Percentiles rank a stretch among this genome's conserved stretches.
Conservation (phyloP, 2,797 vertebrate species). For the Pseudomugil gertrudae region DNA sequence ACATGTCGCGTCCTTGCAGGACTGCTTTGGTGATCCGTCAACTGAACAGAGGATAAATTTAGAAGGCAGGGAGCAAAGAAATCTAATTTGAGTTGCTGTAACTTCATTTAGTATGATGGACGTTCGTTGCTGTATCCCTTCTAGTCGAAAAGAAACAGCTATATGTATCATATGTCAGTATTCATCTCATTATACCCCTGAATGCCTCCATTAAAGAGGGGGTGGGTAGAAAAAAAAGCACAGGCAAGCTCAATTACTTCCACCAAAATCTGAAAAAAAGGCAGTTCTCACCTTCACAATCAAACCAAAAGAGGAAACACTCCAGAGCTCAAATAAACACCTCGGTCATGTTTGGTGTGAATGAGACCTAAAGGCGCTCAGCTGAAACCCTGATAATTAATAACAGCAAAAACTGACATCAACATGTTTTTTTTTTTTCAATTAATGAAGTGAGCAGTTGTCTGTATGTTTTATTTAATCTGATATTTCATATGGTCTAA, state of each 20-base stretch:
- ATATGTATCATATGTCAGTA: constrained; percentile 34
- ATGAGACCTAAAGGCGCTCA: not conserved
- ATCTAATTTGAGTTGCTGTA: constrained; percentile 46
- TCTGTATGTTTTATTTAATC: not conserved
- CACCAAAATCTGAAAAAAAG: not conserved
- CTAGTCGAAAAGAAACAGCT: constrained; percentile 24
- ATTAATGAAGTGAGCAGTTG: not conserved
- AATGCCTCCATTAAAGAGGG: not conserved
- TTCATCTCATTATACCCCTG: constrained; percentile 30
- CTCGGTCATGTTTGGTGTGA: constrained; percentile 3
- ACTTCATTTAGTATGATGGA: constrained; percentile 61
- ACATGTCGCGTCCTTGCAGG: constrained; percentile 2
- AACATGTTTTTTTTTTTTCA: not conserved
- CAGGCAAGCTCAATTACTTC: constrained; percentile 9
- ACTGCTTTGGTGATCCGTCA: constrained; percentile 45
- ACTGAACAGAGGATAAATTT: constrained; percentile 18
- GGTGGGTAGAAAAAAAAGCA: not conserved
- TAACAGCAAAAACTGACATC: constrained; percentile 9
- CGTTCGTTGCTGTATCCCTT: constrained; percentile 13
- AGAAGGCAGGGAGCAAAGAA: constrained; percentile 19
- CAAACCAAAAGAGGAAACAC: constrained; percentile 6
- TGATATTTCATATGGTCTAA: too few relatives aligned
- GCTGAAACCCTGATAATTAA: constrained; percentile 22
- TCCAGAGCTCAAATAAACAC: constrained; percentile 3
- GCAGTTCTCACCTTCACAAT: constrained; percentile 9